These are phyloP conservation scores for Coracopsis vasa DNA, from an alignment of 2,113 vertebrate species.

Conservation along the genomic window DNA sequence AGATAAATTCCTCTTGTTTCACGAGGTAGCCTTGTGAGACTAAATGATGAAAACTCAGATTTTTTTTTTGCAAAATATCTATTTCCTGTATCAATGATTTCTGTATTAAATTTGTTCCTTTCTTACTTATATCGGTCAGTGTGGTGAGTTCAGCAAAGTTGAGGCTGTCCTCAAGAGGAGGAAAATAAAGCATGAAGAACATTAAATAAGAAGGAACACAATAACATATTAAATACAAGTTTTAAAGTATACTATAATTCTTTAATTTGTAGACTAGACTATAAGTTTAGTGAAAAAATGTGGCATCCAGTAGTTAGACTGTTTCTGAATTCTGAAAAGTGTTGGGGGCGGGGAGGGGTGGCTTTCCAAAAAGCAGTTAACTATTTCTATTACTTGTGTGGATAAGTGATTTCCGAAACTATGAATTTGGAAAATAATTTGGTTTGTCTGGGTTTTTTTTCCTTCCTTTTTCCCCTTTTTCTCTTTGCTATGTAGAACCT, in stretches of 20 bases:
- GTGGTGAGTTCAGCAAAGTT: background rate
- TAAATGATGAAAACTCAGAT: background rate
- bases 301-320: background rate
- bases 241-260: background rate
- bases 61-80: background rate
- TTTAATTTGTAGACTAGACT: background rate
- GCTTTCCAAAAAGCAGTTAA: background rate
- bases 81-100: background rate
- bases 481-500: background rate
- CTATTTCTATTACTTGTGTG: background rate
- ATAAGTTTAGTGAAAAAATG: background rate
- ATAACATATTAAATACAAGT: background rate
- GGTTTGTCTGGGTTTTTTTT: background rate
- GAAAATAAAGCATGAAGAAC: background rate
- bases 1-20: background rate
- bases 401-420: background rate
- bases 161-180: background rate
- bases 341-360: accelerated
- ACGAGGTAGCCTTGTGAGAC: background rate
- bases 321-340: background rate
- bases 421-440: background rate
- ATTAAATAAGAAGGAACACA: background rate
- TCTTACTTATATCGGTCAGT: background rate
- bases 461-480: background rate
- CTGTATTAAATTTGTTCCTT: background rate